These are phyloP conservation scores for Sericinus montela DNA, from an alignment of 2,888 invertebrate species.

Conservation along the genomic window DNA sequence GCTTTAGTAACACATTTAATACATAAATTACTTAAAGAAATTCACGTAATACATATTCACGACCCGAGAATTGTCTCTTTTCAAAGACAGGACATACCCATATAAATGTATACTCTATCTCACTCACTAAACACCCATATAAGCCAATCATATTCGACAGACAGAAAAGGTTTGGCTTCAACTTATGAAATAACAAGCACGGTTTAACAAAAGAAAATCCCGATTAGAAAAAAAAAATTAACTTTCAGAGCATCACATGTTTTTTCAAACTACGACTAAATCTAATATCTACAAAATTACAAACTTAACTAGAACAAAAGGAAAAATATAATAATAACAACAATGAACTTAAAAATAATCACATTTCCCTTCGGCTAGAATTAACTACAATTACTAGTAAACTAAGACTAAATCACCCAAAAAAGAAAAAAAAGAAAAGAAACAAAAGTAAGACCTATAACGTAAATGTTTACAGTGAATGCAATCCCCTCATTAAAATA, in stretches of 20 bases:
- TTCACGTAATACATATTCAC: too few relatives aligned
- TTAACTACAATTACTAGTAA: slow-evolving; percentile 4
- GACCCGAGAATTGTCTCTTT: too few relatives aligned
- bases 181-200: not conserved
- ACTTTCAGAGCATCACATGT: slow-evolving; percentile 34
- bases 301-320: slow-evolving; percentile 59
- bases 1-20: not conserved
- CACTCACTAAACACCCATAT: not conserved
- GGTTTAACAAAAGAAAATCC: slow-evolving; percentile 12
- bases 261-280: slow-evolving; percentile 25
- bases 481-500: slow-evolving; percentile 5
- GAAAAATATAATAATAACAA: slow-evolving; percentile 37
- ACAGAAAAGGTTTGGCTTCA: not conserved
- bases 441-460: not conserved
- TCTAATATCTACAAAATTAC: slow-evolving; percentile 41
- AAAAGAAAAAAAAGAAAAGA: slow-evolving; percentile 15
- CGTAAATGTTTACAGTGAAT: slow-evolving; percentile 5
- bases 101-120: not conserved
- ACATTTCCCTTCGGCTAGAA: slow-evolving; percentile 21
- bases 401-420: slow-evolving; percentile 3
- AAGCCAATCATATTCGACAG: not conserved
- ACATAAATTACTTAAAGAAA: too few relatives aligned
- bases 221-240: slow-evolving; percentile 23
- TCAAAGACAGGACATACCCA: not conserved
- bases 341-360: slow-evolving; percentile 32